Evolutionary conservation across 2,888 invertebrate genomes (phyloP).

Genomic region (Chrysodeixis includens): DNA sequence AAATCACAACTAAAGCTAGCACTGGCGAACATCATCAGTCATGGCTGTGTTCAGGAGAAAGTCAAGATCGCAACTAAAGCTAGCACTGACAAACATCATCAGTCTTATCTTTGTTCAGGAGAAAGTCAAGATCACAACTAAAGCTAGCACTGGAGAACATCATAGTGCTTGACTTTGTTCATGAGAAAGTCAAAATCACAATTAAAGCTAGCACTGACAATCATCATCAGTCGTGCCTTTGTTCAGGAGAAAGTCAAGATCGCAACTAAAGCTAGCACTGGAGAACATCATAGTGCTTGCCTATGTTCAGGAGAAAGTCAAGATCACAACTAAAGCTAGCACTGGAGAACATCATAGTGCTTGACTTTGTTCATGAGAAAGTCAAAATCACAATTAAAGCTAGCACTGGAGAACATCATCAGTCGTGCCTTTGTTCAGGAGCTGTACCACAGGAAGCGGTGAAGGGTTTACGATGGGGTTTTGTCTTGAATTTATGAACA

Average conservation of each 20-base stretch:
- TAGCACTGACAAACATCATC: not conserved
- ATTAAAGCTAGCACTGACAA: not conserved
- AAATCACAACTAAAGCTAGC: too few species aligned
- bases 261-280: not conserved
- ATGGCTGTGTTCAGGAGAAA: too few species aligned
- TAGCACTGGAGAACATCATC: too few species aligned
- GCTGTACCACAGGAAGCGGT: too few species aligned
- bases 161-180: too few species aligned
- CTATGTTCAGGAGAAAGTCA: constrained; percentile 5
- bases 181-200: not conserved
- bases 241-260: constrained; percentile 8
- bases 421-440: not conserved
- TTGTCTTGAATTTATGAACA: too few species aligned
- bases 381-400: constrained; percentile 11
- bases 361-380: not conserved
- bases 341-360: not conserved
- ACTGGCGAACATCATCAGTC: too few species aligned
- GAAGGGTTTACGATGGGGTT: too few species aligned
- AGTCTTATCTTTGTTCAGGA: not conserved
- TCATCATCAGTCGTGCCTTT: not conserved
- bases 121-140: not conserved
- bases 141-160: not conserved
- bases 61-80: not conserved
- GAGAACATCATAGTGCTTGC: not conserved
- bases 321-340: not conserved